Conservation (phyloP, 2,113 vertebrate genomes). For the Sialia sialis region DNA sequence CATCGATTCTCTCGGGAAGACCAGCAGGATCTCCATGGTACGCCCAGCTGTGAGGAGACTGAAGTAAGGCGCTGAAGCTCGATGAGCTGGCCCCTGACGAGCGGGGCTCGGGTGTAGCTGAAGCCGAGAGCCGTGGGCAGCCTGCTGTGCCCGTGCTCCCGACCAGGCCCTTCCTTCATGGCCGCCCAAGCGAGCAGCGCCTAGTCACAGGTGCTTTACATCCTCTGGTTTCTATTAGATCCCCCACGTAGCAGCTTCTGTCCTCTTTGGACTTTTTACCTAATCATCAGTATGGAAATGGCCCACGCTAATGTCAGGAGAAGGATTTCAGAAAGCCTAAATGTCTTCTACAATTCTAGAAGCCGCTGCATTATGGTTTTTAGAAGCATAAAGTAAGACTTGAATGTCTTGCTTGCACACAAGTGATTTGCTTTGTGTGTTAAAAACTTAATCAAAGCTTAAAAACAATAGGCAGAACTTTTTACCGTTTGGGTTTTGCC, state of each 20-base stretch:
- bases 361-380: background rate
- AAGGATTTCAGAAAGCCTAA: background rate
- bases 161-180: no score
- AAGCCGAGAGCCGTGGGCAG: background rate
- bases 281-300: background rate
- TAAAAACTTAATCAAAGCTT: background rate
- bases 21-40: background rate
- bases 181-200: no score
- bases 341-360: background rate
- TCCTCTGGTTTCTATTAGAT: fast-evolving
- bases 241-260: fast-evolving
- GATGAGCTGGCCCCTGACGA: background rate
- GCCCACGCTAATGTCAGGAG: fast-evolving
- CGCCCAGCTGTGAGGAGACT: background rate
- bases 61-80: fast-evolving
- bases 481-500: background rate
- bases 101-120: fast-evolving
- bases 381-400: background rate
- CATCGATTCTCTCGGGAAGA: fast-evolving
- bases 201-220: no score
- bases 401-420: background rate
- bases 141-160: fast-evolving
- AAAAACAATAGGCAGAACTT: background rate
- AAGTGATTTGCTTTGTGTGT: background rate
- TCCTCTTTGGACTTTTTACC: background rate